Evolutionary conservation across 1,140 invertebrate species (phyloP).

Genomic region (Bicyclus anynana): DNA sequence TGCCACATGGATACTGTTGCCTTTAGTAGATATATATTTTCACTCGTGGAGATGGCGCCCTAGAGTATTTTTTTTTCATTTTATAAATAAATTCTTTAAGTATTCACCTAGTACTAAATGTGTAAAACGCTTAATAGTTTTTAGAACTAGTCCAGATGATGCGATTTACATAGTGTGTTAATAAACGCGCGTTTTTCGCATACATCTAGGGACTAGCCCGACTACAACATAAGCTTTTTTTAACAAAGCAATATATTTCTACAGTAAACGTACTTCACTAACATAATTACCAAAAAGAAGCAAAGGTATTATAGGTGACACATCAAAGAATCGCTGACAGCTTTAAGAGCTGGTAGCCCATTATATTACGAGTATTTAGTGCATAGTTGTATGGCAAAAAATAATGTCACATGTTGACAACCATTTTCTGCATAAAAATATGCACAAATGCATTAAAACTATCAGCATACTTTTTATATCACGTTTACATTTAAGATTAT

Average conservation of each 20-base stretch:
- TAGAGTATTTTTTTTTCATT: not conserved
- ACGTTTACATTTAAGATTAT: no score
- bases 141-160: constrained; percentile 1
- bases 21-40: no score
- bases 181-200: not conserved
- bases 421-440: no score
- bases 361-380: no score
- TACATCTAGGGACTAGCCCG: not conserved
- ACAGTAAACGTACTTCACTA: no score
- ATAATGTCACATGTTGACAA: no score
- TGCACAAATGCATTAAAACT: no score
- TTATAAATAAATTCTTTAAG: constrained; percentile 21
- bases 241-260: not conserved
- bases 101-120: constrained; percentile 16
- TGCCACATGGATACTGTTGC: no score
- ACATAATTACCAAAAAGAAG: not conserved
- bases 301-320: not conserved
- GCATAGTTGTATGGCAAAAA: no score
- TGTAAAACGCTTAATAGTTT: constrained; percentile 8
- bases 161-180: not conserved
- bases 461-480: no score
- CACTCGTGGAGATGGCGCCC: no score
- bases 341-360: no score
- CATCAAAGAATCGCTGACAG: not conserved
- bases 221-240: constrained; percentile 4